phyloP scores from a whole-genome alignment of 2,888 invertebrate species.

The Ectemnius lituratus region DNA sequence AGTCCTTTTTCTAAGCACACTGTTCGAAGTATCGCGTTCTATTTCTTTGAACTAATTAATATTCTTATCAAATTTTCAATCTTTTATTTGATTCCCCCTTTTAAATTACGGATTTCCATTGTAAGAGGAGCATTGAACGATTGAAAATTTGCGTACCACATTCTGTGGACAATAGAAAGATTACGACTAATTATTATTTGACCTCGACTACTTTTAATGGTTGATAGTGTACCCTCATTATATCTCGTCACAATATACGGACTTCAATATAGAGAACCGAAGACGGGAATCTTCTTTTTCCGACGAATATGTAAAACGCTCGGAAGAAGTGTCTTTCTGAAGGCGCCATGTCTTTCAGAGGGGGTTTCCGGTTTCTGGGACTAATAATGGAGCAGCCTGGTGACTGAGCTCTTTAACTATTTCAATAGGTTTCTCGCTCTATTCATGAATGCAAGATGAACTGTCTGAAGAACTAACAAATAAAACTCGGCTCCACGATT shows the following conservation, averaged over 20 bases:
- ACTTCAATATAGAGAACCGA: not conserved
- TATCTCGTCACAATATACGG: conserved; percentile 13
- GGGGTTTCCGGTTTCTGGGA: conserved; percentile 40
- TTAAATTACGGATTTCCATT: too few species aligned
- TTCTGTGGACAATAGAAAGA: too few species aligned
- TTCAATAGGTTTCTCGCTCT: conserved; percentile 4
- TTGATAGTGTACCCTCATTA: conserved; percentile 13
- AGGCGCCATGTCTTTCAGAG: conserved; percentile 41
- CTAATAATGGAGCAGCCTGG: conserved; percentile 29
- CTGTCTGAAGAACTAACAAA: not conserved
- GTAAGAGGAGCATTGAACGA: too few species aligned
- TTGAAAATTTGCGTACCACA: too few species aligned
- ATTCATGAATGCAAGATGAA: not conserved
- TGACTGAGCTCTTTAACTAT: conserved; percentile 25
- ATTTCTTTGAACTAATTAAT: too few species aligned
- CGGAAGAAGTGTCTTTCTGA: conserved; percentile 37
- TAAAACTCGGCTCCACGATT: too few species aligned
- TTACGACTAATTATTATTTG: too few species aligned
- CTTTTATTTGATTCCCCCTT: too few species aligned
- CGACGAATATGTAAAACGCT: conserved; percentile 42
- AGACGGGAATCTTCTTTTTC: conserved; percentile 8
- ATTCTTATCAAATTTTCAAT: too few species aligned
- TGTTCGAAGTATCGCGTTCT: too few species aligned
- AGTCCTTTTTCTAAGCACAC: too few species aligned
- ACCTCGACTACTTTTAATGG: too few species aligned